Percentiles rank a stretch among this genome's conserved stretches.
Conservation (phyloP, 2,113 vertebrate genomes). For the Diadophis punctatus region DNA sequence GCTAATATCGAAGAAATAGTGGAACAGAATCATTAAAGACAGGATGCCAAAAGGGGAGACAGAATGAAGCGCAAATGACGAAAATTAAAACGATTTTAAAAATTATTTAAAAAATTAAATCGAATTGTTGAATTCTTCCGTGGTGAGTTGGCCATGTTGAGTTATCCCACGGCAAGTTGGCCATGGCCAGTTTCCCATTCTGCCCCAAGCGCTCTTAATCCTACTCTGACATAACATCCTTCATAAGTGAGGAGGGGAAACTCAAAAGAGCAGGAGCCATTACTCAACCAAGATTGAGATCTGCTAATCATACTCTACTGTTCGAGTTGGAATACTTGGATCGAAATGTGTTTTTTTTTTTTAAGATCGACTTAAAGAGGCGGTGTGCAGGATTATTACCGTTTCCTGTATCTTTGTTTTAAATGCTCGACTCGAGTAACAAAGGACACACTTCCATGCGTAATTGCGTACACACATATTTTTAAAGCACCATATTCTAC, state of each 20-base stretch:
- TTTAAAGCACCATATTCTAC: slow-evolving; percentile 56
- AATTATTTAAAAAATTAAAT: no score
- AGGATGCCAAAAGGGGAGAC: not conserved
- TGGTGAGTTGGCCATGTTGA: not conserved
- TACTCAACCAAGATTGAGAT: not conserved
- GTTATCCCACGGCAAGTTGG: not conserved
- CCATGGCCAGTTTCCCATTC: not conserved
- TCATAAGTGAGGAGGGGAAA: not conserved
- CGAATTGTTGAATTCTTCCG: no score
- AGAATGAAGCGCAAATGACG: not conserved
- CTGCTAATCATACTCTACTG: not conserved
- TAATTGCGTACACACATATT: slow-evolving; percentile 18
- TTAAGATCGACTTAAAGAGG: not conserved
- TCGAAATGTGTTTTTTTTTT: not conserved
- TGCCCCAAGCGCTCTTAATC: not conserved
- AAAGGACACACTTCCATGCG: slow-evolving; percentile 31
- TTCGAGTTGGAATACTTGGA: not conserved
- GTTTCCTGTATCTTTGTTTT: not conserved
- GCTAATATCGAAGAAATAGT: not conserved
- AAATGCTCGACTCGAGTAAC: not conserved
- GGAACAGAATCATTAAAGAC: not conserved
- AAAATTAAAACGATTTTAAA: not conserved
- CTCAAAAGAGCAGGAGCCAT: accelerated
- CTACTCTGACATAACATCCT: not conserved
- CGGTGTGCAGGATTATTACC: not conserved